These are phyloP conservation scores for Dermatophagoides farinae DNA, from an alignment of 1,140 invertebrate genomes.

Conservation along the genomic window DNA sequence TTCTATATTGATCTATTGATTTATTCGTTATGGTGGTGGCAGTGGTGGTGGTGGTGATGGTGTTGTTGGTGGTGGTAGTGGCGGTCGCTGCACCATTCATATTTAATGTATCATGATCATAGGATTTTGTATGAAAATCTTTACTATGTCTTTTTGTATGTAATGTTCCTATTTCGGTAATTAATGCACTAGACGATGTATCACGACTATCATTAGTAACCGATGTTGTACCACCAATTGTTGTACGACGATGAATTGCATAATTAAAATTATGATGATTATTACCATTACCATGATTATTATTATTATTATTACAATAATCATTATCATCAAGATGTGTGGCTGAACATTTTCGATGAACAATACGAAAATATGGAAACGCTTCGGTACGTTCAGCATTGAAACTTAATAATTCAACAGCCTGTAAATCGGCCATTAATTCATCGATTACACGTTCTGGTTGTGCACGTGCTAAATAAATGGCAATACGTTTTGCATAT, in stretches of 20 bases:
- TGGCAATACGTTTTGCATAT: slow-evolving; percentile 75
- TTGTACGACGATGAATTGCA: background rate
- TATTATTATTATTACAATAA: slow-evolving; percentile 17
- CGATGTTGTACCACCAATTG: no score
- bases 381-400: slow-evolving; percentile 88
- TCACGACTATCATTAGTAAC: slow-evolving; percentile 29
- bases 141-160: slow-evolving; percentile 79
- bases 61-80: no score
- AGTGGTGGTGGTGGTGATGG: background rate
- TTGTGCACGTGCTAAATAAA: slow-evolving; percentile 69
- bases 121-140: background rate
- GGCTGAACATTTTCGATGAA: slow-evolving; percentile 59
- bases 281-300: slow-evolving; percentile 20
- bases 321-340: slow-evolving; percentile 28
- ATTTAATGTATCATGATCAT: background rate
- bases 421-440: slow-evolving; percentile 76
- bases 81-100: background rate
- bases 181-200: slow-evolving; percentile 28
- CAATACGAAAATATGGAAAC: slow-evolving; percentile 84
- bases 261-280: slow-evolving; percentile 38
- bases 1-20: background rate
- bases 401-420: slow-evolving; percentile 82
- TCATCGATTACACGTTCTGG: slow-evolving; percentile 82
- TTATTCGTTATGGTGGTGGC: background rate
- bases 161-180: slow-evolving; percentile 44